These are phyloP conservation scores for Mesorhabditis belari DNA, from an alignment of 2,888 invertebrate species.

Conservation along the genomic window DNA sequence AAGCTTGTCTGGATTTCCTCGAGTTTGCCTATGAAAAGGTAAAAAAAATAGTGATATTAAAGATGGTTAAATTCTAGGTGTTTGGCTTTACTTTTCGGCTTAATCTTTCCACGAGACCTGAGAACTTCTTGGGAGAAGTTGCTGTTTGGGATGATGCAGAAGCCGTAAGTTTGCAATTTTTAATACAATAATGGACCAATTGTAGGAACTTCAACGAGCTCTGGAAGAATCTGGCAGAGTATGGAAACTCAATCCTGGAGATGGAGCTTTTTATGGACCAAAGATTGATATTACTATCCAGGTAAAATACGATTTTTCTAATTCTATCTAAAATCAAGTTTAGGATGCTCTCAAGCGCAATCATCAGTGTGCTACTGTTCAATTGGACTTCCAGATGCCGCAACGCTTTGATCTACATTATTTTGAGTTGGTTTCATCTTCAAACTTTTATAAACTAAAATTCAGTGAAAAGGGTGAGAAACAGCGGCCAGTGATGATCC, in stretches of 20 bases:
- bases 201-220: constrained; percentile 54
- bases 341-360: constrained; percentile 77
- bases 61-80: constrained; percentile 55
- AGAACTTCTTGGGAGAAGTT: constrained; percentile 56
- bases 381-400: constrained; percentile 94
- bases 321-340: not conserved
- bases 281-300: constrained; percentile 76
- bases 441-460: constrained; percentile 3
- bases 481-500: constrained; percentile 90
- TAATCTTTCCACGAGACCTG: constrained; percentile 82
- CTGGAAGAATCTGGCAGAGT: constrained; percentile 76
- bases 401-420: constrained; percentile 74
- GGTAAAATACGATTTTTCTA: constrained; percentile 11
- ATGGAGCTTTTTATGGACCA: constrained; percentile 98
- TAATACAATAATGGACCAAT: no score
- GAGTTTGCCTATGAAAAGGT: constrained; percentile 69
- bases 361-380: constrained; percentile 95
- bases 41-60: not conserved
- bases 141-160: constrained; percentile 59
- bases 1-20: constrained; percentile 72
- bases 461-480: constrained; percentile 77
- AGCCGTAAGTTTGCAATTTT: constrained; percentile 56
- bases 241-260: constrained; percentile 74
- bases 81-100: constrained; percentile 93
- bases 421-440: constrained; percentile 56